A percentile compares a stretch with the other conserved stretches of the same genome.
Conservation (phyloP, 2,113 vertebrate genomes). For the Gopherus flavomarginatus region DNA sequence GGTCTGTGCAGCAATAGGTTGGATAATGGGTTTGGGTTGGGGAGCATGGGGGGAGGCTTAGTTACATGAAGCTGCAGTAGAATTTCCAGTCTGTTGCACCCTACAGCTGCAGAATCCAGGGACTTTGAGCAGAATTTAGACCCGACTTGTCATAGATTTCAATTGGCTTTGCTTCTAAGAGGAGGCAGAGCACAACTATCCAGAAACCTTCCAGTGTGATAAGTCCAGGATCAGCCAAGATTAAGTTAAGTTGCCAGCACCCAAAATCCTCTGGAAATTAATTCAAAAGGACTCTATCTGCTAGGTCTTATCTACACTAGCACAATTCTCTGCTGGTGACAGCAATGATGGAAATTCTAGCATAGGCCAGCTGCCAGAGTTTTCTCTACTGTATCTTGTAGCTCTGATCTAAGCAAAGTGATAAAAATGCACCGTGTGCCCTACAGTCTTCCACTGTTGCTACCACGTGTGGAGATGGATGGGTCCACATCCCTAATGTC, state of each 20-base stretch:
- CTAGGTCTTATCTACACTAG: neutral
- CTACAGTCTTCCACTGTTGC: neutral
- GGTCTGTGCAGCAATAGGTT: neutral
- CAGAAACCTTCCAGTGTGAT: neutral
- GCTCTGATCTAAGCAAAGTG: neutral
- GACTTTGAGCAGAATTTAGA: neutral
- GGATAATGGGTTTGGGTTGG: neutral
- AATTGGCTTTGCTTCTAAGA: neutral
- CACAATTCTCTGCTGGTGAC: neutral
- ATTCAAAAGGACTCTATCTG: neutral
- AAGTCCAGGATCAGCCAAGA: neutral
- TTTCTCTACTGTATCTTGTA: neutral
- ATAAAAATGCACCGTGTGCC: neutral
- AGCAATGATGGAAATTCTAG: neutral
- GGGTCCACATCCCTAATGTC: neutral
- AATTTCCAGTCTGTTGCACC: neutral
- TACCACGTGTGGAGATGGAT: neutral
- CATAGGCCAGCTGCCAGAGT: no score
- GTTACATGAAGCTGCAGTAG: neutral
- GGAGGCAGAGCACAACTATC: neutral
- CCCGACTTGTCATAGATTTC: neutral
- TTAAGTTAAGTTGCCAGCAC: neutral
- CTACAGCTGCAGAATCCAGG: neutral
- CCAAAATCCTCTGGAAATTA: neutral
- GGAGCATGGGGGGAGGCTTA: neutral